Evolutionary conservation across 2,888 invertebrate species (phyloP).

Genomic region (Cheilosia scutellata): DNA sequence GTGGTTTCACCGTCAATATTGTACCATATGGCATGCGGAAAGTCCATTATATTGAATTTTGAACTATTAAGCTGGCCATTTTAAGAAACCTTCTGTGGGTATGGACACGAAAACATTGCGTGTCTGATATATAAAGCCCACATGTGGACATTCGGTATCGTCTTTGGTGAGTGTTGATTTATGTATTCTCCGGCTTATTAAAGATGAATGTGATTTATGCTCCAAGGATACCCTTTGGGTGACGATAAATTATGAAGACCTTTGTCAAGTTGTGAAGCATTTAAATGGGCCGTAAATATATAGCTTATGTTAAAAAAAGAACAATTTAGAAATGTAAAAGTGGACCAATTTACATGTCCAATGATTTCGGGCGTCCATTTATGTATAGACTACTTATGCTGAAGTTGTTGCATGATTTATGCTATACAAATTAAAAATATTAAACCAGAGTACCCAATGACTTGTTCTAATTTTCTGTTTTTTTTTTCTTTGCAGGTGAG

Average conservation of each 20-base stretch:
- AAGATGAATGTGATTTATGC: constrained; percentile 1
- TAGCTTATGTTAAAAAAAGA: neutral
- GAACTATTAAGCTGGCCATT: neutral
- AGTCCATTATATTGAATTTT: constrained; percentile 2
- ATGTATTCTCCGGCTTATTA: neutral
- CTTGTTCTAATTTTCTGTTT: constrained; percentile 2
- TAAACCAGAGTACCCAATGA: constrained; percentile 15
- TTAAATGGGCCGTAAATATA: neutral
- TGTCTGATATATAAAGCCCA: neutral
- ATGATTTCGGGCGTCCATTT: constrained; percentile 17
- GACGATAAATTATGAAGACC: constrained; percentile 29
- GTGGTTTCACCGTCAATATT: neutral
- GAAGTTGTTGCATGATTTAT: neutral
- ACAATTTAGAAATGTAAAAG: neutral
- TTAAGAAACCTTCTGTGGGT: neutral
- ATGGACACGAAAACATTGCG: neutral
- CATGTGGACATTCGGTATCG: neutral
- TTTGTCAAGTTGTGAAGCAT: constrained; percentile 5
- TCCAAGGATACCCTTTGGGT: neutral
- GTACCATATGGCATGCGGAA: constrained; percentile 2
- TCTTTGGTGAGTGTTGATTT: constrained; percentile 24
- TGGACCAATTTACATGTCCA: constrained; percentile 6
- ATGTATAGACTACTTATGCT: neutral
- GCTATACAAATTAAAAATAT: neutral
- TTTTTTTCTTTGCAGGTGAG: constrained; percentile 53